Evolutionary conservation across 2,113 vertebrate genomes (phyloP), one percentile per base, ranked within the genome.

Genomic region (Cyrtonyx montezumae): DNA sequence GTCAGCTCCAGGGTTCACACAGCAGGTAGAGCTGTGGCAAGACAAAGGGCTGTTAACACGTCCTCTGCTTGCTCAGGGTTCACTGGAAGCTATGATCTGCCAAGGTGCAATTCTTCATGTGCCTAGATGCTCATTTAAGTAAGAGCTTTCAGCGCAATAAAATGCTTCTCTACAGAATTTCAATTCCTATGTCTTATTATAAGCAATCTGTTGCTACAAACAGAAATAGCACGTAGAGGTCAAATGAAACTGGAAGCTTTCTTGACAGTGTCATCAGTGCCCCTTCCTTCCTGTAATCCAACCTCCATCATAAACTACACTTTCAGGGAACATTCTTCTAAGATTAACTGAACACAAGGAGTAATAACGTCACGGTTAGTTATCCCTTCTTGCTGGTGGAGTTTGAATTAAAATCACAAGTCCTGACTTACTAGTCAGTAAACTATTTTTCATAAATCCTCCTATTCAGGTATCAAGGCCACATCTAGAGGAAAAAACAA

Each of bases 11-110:
- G 32, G 21, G 25, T 18, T 74, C 49, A 36, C 34, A 59, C 25
- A 49, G 26, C 25, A 58, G 26, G 19, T 43, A 84, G 26, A 0
- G 1, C 0, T 8, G 3, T 3, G 28, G n/a, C 36, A 22, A 76
- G 32, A 32, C 3, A 71, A 67, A 69, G 16, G 14, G 55, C 51
- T 43, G 7, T 32, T 36, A 81, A 32, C 11, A 7, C 1, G 2
- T 32, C 25, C 20, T 40, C 20, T 84, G 19, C 25, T 5, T 25
- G 19, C 3, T 21, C 30, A 58, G 21, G 8, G 2, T 1, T 70
- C 32, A 62, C 59, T 34, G 71, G 42, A 55, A 91, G 21, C 11
- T 74, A 10, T 8, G 9, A 17, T 76, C 13, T 51, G 1, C 8
- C 34, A 61, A 7, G 18, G 8, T 79, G 32, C 28, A 83, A 73